Percentiles rank a stretch among this genome's conserved stretches.
phyloP scores from a whole-genome alignment of 1,140 invertebrate genomes.

The Drosophila baimaii region DNA sequence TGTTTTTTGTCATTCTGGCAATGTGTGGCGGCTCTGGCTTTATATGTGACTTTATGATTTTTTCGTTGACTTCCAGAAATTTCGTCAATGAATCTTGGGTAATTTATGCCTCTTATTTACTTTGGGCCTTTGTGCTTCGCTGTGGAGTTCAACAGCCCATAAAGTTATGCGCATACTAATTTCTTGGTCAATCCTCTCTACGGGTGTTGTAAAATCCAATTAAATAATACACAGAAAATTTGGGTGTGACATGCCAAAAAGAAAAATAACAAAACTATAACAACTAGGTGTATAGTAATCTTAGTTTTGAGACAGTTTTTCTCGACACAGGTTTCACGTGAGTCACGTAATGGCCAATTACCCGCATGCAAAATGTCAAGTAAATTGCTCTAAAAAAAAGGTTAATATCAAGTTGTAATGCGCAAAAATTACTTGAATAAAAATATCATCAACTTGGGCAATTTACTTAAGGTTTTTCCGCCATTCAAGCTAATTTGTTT shows the following conservation, averaged over 20 bases:
- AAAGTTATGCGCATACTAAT: slow-evolving; percentile 71
- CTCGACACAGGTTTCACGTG: slow-evolving; percentile 20
- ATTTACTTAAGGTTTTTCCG: slow-evolving; percentile 9
- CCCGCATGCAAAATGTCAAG: slow-evolving; percentile 62
- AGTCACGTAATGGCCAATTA: slow-evolving; percentile 57
- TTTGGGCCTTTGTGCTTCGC: slow-evolving; percentile 42
- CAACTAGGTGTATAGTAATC: slow-evolving; percentile 10
- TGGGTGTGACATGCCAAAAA: slow-evolving; percentile 20
- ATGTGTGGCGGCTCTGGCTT: background rate
- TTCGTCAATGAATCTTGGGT: slow-evolving; percentile 49
- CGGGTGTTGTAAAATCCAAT: slow-evolving; percentile 37
- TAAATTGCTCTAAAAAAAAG: slow-evolving; percentile 42
- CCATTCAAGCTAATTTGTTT: slow-evolving; percentile 29
- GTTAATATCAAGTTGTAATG: slow-evolving; percentile 15
- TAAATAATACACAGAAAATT: slow-evolving; percentile 23
- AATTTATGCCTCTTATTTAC: slow-evolving; percentile 29
- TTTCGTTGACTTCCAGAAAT: slow-evolving; percentile 40
- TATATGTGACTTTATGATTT: slow-evolving; percentile 19
- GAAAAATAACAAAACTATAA: slow-evolving; percentile 12
- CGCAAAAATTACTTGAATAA: slow-evolving; percentile 15
- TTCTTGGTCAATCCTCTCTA: slow-evolving; percentile 40
- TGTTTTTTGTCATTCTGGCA: slow-evolving; percentile 13
- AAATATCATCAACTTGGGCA: slow-evolving; percentile 9
- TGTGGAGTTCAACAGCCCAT: slow-evolving; percentile 69
- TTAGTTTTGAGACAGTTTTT: slow-evolving; percentile 18